Conservation (phyloP, 2,888 invertebrate genomes). For the Zhengitettix transpicula region DNA sequence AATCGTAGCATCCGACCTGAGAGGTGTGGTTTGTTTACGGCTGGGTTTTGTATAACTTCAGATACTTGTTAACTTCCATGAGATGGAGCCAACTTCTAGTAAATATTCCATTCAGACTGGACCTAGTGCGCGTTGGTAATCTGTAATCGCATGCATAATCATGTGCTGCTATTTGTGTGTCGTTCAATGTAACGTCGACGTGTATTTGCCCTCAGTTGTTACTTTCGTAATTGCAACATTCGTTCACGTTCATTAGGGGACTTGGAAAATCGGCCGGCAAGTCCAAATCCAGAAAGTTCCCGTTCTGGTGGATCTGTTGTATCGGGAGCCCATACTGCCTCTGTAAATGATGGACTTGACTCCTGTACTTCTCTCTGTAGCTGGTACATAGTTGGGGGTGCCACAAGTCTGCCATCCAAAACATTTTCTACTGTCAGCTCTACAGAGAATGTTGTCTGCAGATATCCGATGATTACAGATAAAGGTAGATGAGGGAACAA, state of each 20-base stretch:
- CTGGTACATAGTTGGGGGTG: neutral
- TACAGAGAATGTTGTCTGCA: conserved; percentile 56
- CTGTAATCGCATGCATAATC: neutral
- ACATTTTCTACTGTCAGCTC: conserved; percentile 75
- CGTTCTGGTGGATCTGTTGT: no score
- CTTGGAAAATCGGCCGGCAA: conserved; percentile 47
- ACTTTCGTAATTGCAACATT: conserved; percentile 46
- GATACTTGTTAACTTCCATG: no score
- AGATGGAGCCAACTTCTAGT: no score
- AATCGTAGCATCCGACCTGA: no score
- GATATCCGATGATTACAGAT: conserved; percentile 49
- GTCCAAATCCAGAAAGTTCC: conserved; percentile 28
- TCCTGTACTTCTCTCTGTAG: no score
- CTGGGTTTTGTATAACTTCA: no score
- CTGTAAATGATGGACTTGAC: no score
- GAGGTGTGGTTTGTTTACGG: no score
- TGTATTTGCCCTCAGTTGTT: conserved; percentile 40
- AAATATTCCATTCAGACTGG: no score
- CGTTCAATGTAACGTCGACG: conserved; percentile 40
- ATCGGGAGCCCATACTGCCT: no score
- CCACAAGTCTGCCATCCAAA: conserved; percentile 48
- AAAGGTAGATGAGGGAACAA: conserved; percentile 65
- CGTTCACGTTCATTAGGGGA: conserved; percentile 49
- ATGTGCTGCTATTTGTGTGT: conserved; percentile 10
- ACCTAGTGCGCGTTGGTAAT: no score